Base-by-base conservation (phyloP, 1,140 invertebrate species). In the Eurosta solidaginis region DNA sequence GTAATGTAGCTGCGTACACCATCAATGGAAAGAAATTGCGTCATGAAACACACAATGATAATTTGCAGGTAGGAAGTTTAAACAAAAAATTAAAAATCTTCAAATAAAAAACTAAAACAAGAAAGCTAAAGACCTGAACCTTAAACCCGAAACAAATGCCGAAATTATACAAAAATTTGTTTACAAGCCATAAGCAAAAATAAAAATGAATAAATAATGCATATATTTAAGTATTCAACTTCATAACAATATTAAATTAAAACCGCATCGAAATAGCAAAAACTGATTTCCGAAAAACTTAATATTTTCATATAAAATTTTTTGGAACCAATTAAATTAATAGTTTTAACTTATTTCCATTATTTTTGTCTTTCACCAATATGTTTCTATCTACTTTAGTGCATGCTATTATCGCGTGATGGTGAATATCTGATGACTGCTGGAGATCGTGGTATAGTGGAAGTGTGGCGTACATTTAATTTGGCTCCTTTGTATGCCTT, bases 371-470 rank as follows among this genome's bases (percentile, higher is more conserved):
- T 36, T 20, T 40, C 25, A n/a, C 5, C 3, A 6, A 49, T 29
- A 7, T 78, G 10, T 44, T 44, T 25, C 36, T 52, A 22, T 52
- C 29, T 59, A 87, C 59, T 79, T 49, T 88, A 99, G 96, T 97
- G 96, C 89, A 92, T 98, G 89, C 91, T 96, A 82, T 88, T 99
- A 82, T 99, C 96, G 82, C 94, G 97, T 77, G 98, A 99, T 91
- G 98, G 98, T 52, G 97, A 99, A 90, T 99, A 99, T 89, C 90
- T 99, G 86, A 94, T 99, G 91, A 97, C 96, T 80, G 97, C 96
- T 76, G 97, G 97, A 9, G 97, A 98, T 84, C 96, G 95, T 88
- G 97, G 98, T 79, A 96, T 98, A 77, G 97, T 99, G 79, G 96
- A 98, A 90, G 97, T 99, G 54, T 98, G 97, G 96, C 92, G 98